Evolutionary conservation across 1,140 invertebrate species (phyloP), one percentile per base, ranked within the genome.

Genomic region (Hydropsyche tenuis): DNA sequence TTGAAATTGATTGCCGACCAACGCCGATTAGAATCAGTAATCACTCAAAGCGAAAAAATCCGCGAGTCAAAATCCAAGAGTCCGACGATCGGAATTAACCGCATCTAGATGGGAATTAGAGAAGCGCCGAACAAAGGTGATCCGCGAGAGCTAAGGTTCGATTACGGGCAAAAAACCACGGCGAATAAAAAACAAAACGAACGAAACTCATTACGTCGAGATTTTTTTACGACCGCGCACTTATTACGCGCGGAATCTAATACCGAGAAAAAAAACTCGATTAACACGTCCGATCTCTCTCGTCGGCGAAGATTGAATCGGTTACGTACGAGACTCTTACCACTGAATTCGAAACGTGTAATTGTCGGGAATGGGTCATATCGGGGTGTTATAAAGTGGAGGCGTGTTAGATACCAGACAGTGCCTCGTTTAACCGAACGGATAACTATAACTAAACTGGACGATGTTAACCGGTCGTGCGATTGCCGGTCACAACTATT

Each of bases 391-490:
- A 11, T 30, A 22, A 53, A 63, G 60, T 42, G 60, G 30, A 14
- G 60, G 60, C 60, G 25, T 30, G 30, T 63, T 27, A 63, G 60
- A 63, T 63, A 27, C 25, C 23, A 63, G 30, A 53, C 14, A 16
- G 20, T 16, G 25, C 63, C 22, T 30, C 37, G 63, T 37, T 65
- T 65, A 20, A 65, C 63, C 30, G 16, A 60, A 60, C 23, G 14
- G 30, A 65, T 65, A 65, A 65, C 43, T 43, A 43, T 16, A 20
- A 14, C 22, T 25, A 65, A 63, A 30, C 60, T 63, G 12, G 60
- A 3, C 60, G 60, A 63, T 63, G 60, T 63, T 63, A 63, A 65
- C 63, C 63, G 43, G 30, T 65, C 63, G 63, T 65, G 63, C 30
- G 63, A 65, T 65, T 30, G 30, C 63, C 63, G 43, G 43, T 65